Conservation (phyloP, 2,113 vertebrate genomes). For the Speoplatyrhinus poulsoni region DNA sequence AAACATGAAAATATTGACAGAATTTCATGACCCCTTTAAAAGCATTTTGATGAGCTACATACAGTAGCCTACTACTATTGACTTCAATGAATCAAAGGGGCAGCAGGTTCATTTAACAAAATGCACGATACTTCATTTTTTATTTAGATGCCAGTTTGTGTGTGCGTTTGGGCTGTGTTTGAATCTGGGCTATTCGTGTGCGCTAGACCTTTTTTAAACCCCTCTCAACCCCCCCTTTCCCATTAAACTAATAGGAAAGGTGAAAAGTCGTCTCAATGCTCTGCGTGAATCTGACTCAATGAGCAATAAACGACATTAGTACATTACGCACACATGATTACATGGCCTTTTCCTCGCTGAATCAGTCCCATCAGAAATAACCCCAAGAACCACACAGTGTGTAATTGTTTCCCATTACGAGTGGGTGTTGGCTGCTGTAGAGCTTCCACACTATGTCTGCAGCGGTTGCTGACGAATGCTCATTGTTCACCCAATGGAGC, state of each 20-base stretch:
- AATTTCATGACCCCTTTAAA: background rate
- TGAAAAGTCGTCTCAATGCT: conserved; percentile 41
- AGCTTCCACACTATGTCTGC: conserved; percentile 49
- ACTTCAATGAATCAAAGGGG: too few species aligned
- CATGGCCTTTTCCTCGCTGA: conserved; percentile 72
- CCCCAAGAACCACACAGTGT: conserved; percentile 76
- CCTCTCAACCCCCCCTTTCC: background rate
- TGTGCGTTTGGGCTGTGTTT: too few species aligned
- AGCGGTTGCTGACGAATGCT: conserved; percentile 69
- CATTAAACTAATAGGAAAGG: conserved; percentile 32
- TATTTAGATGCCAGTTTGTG: too few species aligned
- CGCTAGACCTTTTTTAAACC: too few species aligned
- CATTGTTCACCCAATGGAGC: conserved; percentile 51
- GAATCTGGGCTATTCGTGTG: too few species aligned
- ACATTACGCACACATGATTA: conserved; percentile 79
- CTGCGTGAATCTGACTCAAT: conserved; percentile 57
- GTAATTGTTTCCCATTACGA: conserved; percentile 80
- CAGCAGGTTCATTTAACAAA: too few species aligned
- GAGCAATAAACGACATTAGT: conserved; percentile 76
- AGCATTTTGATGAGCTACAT: too few species aligned
- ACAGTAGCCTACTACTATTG: too few species aligned
- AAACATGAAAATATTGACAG: background rate
- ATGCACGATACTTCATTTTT: too few species aligned
- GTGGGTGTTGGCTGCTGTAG: conserved; percentile 56
- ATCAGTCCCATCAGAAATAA: conserved; percentile 76